These are phyloP conservation scores for Drosophila novamexicana DNA, from an alignment of 1,140 invertebrate genomes.

Conservation along the genomic window DNA sequence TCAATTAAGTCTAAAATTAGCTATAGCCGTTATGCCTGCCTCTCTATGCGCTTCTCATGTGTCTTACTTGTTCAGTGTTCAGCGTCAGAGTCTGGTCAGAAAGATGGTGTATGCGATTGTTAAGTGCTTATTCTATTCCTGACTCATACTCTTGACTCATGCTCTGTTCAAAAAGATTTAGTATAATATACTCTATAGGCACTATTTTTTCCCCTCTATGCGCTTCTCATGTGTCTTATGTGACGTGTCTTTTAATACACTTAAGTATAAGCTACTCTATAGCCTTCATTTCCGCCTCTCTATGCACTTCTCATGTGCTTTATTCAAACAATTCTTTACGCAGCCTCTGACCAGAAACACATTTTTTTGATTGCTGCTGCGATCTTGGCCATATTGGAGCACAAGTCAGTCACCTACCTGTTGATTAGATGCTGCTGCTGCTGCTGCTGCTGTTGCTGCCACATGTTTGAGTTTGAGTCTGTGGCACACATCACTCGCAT, in stretches of 20 bases:
- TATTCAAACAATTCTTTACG: not conserved
- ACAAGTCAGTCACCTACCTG: conserved; percentile 2
- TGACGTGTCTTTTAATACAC: no score
- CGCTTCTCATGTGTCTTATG: not conserved
- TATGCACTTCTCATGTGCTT: not conserved
- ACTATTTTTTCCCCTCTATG: not conserved
- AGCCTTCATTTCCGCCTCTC: not conserved
- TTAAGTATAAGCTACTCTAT: no score
- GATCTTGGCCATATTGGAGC: conserved; percentile 48
- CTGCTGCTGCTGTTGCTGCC: conserved; percentile 7
- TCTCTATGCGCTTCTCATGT: conserved; percentile 21
- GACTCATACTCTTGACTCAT: no score
- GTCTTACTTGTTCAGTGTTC: not conserved
- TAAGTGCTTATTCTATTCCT: no score
- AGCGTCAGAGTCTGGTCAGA: not conserved
- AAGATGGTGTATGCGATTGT: no score
- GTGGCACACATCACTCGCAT: conserved; percentile 24
- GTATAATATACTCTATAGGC: no score
- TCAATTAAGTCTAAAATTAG: no score
- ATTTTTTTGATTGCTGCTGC: conserved; percentile 45
- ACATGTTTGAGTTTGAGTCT: conserved; percentile 2
- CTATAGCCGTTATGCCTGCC: not conserved
- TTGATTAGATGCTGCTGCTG: conserved; percentile 13
- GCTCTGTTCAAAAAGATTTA: no score
- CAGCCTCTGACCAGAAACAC: not conserved